These are phyloP conservation scores for Agonum fuliginosum DNA, from an alignment of 2,888 invertebrate genomes.

Conservation along the genomic window DNA sequence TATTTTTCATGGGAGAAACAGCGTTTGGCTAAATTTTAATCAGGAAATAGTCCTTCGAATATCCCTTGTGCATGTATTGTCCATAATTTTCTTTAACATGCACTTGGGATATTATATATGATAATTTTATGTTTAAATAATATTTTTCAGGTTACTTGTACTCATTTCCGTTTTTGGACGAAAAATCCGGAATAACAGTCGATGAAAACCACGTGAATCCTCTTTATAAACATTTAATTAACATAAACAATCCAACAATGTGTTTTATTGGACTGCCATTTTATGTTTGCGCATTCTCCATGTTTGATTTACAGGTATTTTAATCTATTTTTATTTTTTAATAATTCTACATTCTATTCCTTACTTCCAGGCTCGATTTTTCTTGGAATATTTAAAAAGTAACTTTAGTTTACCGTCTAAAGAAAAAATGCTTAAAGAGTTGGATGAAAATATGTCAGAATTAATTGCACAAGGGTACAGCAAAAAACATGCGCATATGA, in stretches of 20 bases:
- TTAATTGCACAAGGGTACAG: conserved; percentile 80
- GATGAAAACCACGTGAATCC: conserved; percentile 81
- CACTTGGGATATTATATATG: no score
- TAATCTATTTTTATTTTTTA: neutral
- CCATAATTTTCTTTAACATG: no score
- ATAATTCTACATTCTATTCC: neutral
- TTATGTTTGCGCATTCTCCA: conserved; percentile 80
- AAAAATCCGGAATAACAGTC: conserved; percentile 77
- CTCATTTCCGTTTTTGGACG: conserved; percentile 81
- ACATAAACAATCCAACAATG: conserved; percentile 84
- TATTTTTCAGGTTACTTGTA: conserved; percentile 79
- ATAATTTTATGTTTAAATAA: no score
- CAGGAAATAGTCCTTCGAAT: no score
- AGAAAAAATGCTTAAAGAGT: conserved; percentile 79
- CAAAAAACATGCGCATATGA: conserved; percentile 86
- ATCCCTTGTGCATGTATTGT: no score
- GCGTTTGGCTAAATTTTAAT: no score
- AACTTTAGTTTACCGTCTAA: conserved; percentile 77
- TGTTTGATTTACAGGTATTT: conserved; percentile 83
- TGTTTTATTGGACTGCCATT: conserved; percentile 84
- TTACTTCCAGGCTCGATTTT: conserved; percentile 76
- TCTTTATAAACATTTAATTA: conserved; percentile 85
- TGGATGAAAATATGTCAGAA: conserved; percentile 75
- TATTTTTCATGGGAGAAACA: no score
- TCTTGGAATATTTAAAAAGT: conserved; percentile 77